These are phyloP conservation scores for Anthopleura sola DNA, from an alignment of 64 coral and sea anemone genomes.

Conservation along the genomic window DNA sequence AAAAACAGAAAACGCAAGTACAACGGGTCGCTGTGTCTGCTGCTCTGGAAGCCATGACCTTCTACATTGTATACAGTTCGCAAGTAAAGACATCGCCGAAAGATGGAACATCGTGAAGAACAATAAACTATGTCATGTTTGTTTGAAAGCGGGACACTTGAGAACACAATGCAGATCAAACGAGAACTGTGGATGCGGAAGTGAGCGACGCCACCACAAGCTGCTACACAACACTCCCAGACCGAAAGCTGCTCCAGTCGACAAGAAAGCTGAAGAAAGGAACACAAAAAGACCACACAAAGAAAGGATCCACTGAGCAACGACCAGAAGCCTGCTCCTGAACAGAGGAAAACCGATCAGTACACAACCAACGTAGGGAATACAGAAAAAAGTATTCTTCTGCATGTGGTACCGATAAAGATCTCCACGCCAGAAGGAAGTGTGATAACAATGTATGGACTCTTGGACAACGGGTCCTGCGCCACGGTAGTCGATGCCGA, in stretches of 20 bases:
- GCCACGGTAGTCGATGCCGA: constrained; percentile 37
- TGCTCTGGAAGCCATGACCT: constrained; percentile 44
- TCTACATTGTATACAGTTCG: neutral
- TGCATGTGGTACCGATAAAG: constrained; percentile 42
- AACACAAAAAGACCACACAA: neutral
- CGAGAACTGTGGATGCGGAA: constrained; percentile 28
- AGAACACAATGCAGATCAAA: constrained; percentile 29
- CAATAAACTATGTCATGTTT: constrained; percentile 50
- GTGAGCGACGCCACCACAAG: constrained; percentile 30
- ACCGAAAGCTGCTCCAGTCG: neutral
- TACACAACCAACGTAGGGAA: neutral
- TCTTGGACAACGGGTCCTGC: constrained; percentile 47
- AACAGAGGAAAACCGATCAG: neutral
- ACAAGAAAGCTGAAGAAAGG: neutral
- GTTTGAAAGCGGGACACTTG: constrained; percentile 39
- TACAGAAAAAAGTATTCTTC: constrained; percentile 22
- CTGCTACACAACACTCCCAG: constrained; percentile 34
- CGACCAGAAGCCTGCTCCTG: neutral
- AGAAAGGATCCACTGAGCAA: neutral
- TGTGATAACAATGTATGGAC: constrained; percentile 35
- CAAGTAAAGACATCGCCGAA: constrained; percentile 8
- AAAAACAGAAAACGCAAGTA: neutral
- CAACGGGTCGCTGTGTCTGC: constrained; percentile 26
- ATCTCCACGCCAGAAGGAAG: constrained; percentile 5
- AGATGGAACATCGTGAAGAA: constrained; percentile 44